Percentiles rank a stretch among this genome's conserved stretches.
Conservation (phyloP, 2,888 invertebrate species). For the Clanis bilineata region DNA sequence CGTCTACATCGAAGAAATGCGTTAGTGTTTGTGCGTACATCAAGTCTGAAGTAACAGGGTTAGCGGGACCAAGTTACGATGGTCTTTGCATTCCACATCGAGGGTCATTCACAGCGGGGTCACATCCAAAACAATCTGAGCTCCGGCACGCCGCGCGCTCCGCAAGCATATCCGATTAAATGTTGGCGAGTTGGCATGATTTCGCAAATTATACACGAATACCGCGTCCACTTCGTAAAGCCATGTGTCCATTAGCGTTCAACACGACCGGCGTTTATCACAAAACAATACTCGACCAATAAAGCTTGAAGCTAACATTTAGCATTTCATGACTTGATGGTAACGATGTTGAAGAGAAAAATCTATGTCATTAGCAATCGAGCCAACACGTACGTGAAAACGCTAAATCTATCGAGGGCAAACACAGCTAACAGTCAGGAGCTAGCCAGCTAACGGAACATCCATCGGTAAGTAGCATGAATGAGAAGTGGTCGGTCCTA, state of each 20-base stretch:
- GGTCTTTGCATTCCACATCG: constrained; percentile 76
- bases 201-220: constrained; percentile 7
- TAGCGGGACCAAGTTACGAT: constrained; percentile 55
- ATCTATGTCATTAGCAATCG: constrained; percentile 10
- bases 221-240: background rate
- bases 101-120: constrained; percentile 68
- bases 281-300: background rate
- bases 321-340: constrained; percentile 13
- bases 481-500: background rate
- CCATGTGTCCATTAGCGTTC: constrained; percentile 1
- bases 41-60: constrained; percentile 52
- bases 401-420: background rate
- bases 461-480: background rate
- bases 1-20: constrained; percentile 69
- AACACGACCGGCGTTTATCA: background rate
- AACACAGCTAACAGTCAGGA: constrained; percentile 8
- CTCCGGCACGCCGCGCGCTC: constrained; percentile 69
- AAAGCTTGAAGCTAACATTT: constrained; percentile 11
- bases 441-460: constrained; percentile 3
- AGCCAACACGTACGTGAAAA: background rate
- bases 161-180: constrained; percentile 54
- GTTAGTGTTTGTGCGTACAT: constrained; percentile 71
- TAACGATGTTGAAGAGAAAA: background rate
- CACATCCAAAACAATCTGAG: constrained; percentile 64
- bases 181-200: constrained; percentile 40